Evolutionary conservation across 2,797 vertebrate genomes (phyloP), one percentile per base, ranked within the genome.

Genomic region (Toxotes lorentzi): DNA sequence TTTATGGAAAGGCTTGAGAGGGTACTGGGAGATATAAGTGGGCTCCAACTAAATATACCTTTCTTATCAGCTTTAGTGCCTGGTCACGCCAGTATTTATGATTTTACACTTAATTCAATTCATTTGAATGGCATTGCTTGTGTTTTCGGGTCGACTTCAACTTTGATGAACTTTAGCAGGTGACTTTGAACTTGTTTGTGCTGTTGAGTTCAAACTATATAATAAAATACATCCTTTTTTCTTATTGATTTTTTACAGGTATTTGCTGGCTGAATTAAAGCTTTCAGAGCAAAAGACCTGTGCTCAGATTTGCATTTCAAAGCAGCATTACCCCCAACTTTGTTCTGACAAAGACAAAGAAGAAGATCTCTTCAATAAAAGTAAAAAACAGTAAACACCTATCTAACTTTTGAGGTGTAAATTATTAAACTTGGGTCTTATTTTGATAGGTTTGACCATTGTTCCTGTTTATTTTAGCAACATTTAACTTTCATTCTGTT

Each of bases 11-110:
- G 2, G 16, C 73, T 64, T 75, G 10, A 23, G 38, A 54, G 64
- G 63, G 19, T 2, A 47, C 23, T 27, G 27, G 27, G 12, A 63
- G 68, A 73, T 30, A 17, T 12, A 35, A 34, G 43, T 21, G 53
- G 35, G 12, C 40, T 54, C 47, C 30, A 14, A 14, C 43, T 82
- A 56, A 85, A 86, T 70, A 50, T 70, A 71, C 40, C 54, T 27
- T 23, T 61, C 64, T 77, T 82, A 76, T 38, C 54, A 35, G 68
- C 56, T 86, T 66, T 65, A 57, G 53, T 32, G 47, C 27, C 35
- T 4, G 16, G 24, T 79, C 76, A 62, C 48, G 6, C 24, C 9
- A 5, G 41, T 24, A 13, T 62, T 69, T 23, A 34, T 24, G 16
- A 70, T 54, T 61, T 72, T 63, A 8, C 4, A 61, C 24, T 11